Evolutionary conservation across 2,113 vertebrate species (phyloP), one percentile per base, ranked within the genome.

Genomic region (Phylloscopus trochilus): DNA sequence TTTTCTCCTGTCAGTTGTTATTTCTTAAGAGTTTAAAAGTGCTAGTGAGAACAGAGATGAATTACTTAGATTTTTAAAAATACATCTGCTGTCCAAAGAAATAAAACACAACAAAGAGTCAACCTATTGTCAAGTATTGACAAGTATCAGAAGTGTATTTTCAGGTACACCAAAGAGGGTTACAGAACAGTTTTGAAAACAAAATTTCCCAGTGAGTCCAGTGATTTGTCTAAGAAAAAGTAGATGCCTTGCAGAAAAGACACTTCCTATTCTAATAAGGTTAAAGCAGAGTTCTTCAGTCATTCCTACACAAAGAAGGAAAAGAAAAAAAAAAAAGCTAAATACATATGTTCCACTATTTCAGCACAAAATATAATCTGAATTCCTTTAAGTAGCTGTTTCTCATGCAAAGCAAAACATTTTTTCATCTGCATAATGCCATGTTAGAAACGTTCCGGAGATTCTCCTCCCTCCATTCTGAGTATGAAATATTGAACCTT

Each of bases 371-470:
- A 86, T 6, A 55, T 14, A 83, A 51, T 39, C 5, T 30, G 31
- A 77, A 77, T 59, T 78, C 15, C 35, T 77, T 72, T 59, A 73
- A 66, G 14, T 24, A 74, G 30, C 11, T 77, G 33, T 17, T 80
- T 80, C 31, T 59, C 24, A 51, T 35, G 24, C 63, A 93, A 72
- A 66, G 17, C 53, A 78, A 43, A 7, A 13, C 10, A 72, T 53
- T 69, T 75, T 8, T 8, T 39, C 2, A 0, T 15, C 30, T 47
- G 18, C 0, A 0, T 70, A 53, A 58, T 2, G 14, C 16, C 59
- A 46, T 21, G 18, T 59, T 67, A 66, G 22, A 81, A 92, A 51
- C 13, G 17, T 53, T 84, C 52, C 8, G 1, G 44, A 79, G 28
- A 58, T 28, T 46, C 39, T 53, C 14, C 10, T 63, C 27, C 12